Evolutionary conservation across 2,113 vertebrate species (phyloP).

Genomic region (Pollachius pollachius): DNA sequence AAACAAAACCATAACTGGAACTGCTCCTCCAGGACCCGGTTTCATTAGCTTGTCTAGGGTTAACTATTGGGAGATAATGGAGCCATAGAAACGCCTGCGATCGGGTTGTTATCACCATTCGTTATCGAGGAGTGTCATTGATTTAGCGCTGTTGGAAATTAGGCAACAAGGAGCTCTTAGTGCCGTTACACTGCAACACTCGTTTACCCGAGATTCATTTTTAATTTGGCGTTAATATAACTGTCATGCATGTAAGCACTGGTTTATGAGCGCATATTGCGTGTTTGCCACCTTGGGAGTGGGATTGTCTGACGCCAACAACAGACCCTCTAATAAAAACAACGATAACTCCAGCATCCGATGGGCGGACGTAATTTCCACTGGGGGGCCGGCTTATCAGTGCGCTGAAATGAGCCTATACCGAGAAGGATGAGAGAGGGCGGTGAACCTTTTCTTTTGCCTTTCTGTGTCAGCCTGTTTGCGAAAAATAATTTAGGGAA

Average conservation of each 20-base stretch:
- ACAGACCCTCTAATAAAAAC: too few species aligned
- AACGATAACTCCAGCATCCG: background rate
- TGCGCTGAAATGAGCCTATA: conserved; percentile 8
- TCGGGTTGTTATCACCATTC: too few species aligned
- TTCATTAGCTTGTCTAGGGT: too few species aligned
- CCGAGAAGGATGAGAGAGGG: conserved; percentile 4
- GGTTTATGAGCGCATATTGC: conserved; percentile 13
- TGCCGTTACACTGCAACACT: conserved; percentile 2
- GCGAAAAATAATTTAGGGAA: conserved; percentile 34
- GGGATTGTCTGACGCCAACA: too few species aligned
- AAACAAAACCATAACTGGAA: too few species aligned
- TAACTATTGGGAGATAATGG: too few species aligned
- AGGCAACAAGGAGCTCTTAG: background rate
- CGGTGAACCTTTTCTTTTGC: conserved; percentile 14
- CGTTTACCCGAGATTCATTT: conserved; percentile 3
- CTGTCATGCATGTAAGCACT: conserved; percentile 6
- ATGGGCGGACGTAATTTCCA: conserved; percentile 31
- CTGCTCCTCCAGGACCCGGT: too few species aligned
- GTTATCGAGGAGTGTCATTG: background rate
- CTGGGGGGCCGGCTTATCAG: conserved; percentile 1
- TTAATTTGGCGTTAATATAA: conserved; percentile 12
- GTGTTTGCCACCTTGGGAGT: background rate
- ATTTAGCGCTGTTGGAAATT: background rate
- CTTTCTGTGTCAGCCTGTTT: conserved; percentile 31
- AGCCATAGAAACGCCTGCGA: too few species aligned